phyloP scores from a whole-genome alignment of 2,113 vertebrate genomes.

The Hystrix brachyura region DNA sequence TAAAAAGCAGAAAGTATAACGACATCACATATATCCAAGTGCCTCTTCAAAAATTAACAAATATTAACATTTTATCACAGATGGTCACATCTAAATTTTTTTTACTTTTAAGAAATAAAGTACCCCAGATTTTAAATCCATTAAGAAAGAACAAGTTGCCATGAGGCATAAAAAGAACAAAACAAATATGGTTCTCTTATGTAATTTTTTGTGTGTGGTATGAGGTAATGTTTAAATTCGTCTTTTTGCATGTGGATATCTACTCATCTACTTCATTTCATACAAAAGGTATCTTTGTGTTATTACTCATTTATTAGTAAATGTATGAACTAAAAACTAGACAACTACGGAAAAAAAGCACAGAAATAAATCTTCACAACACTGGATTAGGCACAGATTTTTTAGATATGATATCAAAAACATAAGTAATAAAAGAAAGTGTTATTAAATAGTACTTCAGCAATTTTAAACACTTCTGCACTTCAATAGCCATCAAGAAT shows the following conservation, averaged over 20 bases:
- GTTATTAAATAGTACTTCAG: neutral
- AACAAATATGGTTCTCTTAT: neutral
- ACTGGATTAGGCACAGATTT: neutral
- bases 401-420: neutral
- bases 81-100: neutral
- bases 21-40: neutral
- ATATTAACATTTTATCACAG: neutral
- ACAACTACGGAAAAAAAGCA: neutral
- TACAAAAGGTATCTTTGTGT: neutral
- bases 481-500: conserved; percentile 34
- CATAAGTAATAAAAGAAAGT: neutral
- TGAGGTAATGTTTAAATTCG: conserved; percentile 8
- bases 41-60: neutral
- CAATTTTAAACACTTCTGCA: neutral
- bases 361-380: neutral
- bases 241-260: neutral
- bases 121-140: neutral
- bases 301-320: neutral
- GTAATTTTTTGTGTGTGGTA: neutral
- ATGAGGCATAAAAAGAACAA: conserved; percentile 1
- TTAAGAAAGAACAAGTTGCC: neutral
- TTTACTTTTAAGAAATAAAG: conserved; percentile 35
- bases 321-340: neutral
- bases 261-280: neutral
- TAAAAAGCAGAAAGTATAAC: neutral